Percentiles rank a stretch among this genome's conserved stretches.
These are phyloP conservation scores for Harmothoe impar DNA, from an alignment of 2,888 invertebrate genomes.

Conservation along the genomic window DNA sequence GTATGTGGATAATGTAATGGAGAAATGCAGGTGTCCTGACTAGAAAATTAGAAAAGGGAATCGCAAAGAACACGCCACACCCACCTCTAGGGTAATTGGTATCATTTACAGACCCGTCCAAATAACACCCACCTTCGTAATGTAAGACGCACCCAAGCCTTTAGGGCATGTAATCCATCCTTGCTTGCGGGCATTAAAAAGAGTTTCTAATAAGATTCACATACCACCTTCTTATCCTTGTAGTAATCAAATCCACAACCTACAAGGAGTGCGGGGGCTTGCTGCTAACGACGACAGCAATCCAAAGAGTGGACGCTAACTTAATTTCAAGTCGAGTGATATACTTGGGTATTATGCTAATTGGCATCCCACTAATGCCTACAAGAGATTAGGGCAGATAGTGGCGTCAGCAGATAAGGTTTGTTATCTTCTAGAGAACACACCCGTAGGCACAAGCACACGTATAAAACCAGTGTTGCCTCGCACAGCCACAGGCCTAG, in stretches of 20 bases:
- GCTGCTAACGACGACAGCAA: not conserved
- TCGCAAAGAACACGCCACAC: not conserved
- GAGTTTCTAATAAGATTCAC: slow-evolving; percentile 8
- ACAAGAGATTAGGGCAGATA: slow-evolving; percentile 20
- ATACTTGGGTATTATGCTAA: slow-evolving; percentile 34
- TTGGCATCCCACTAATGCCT: not conserved
- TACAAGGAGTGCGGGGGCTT: not conserved
- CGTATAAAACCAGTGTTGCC: not conserved
- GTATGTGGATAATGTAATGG: not conserved
- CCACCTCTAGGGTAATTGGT: not conserved
- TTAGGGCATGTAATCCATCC: not conserved
- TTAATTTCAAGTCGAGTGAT: slow-evolving; percentile 5
- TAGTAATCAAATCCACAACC: not conserved
- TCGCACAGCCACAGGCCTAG: not conserved
- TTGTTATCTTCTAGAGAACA: slow-evolving; percentile 22
- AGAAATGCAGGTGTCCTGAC: not conserved
- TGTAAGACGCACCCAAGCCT: not conserved
- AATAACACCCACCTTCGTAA: not conserved
- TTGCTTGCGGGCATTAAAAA: slow-evolving; percentile 17
- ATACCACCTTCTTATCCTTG: not conserved
- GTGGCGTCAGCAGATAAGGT: not conserved
- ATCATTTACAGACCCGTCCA: not conserved
- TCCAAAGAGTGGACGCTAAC: not conserved
- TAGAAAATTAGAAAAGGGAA: too few species aligned
- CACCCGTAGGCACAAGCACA: slow-evolving; percentile 11